phyloP scores from a whole-genome alignment of 2,888 invertebrate genomes.

The Mythimna impura region DNA sequence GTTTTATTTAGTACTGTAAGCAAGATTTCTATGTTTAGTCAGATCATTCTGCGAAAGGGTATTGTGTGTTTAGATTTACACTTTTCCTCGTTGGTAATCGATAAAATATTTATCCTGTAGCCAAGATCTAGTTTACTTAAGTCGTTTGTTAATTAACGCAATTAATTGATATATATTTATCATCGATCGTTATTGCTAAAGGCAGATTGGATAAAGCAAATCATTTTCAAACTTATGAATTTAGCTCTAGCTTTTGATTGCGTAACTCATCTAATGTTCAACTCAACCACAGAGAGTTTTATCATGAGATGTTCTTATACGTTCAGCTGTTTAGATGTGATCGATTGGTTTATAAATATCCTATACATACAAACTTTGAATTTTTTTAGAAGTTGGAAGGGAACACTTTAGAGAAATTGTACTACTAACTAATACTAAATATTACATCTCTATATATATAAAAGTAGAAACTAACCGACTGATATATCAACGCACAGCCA shows the following conservation, averaged over 20 bases:
- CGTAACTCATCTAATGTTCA: background rate
- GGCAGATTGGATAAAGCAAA: background rate
- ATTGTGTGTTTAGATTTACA: background rate
- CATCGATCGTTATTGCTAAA: background rate
- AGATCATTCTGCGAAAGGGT: conserved; percentile 3
- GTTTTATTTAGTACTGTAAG: background rate
- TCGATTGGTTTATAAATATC: background rate
- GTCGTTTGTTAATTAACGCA: background rate
- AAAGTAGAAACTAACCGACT: too few relatives aligned
- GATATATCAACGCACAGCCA: too few relatives aligned
- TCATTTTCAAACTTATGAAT: background rate
- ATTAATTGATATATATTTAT: background rate
- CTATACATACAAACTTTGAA: too few relatives aligned
- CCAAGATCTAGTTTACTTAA: conserved; percentile 11
- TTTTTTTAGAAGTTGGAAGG: too few relatives aligned
- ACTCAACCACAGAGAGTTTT: background rate
- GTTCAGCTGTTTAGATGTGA: background rate
- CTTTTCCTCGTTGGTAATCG: conserved; percentile 6
- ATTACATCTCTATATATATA: too few relatives aligned
- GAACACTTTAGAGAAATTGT: too few relatives aligned
- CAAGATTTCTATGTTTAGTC: background rate
- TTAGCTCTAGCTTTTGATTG: conserved; percentile 12
- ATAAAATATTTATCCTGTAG: conserved; percentile 13
- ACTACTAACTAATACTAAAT: too few relatives aligned
- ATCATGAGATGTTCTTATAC: background rate